These are phyloP conservation scores for Choreutis nemorana DNA, from an alignment of 2,888 invertebrate species.

Conservation along the genomic window DNA sequence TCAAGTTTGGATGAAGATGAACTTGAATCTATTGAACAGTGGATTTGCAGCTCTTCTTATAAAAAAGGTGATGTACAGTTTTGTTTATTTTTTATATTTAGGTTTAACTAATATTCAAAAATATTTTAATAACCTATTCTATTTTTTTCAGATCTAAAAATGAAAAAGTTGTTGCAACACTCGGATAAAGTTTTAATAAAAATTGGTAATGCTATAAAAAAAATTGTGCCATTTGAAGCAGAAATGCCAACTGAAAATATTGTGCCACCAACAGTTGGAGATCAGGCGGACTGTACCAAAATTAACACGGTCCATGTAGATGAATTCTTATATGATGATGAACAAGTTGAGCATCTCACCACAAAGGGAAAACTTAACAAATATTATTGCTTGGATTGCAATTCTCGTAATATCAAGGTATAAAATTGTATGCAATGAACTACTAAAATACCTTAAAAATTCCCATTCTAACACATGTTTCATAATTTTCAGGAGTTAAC, in stretches of 20 bases:
- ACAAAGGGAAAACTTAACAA: conserved; percentile 35
- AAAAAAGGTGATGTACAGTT: conserved; percentile 30
- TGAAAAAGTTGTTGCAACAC: conserved; percentile 23
- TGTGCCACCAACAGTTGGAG: conserved; percentile 40
- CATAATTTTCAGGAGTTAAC: conserved; percentile 47
- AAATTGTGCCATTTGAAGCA: conserved; percentile 41
- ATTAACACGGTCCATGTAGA: conserved; percentile 70
- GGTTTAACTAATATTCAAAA: background rate
- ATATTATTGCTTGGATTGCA: conserved; percentile 43
- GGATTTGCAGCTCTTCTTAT: conserved; percentile 41
- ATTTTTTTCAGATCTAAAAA: conserved; percentile 32
- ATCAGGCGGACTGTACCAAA: conserved; percentile 61
- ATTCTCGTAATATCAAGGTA: conserved; percentile 40
- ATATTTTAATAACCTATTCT: background rate
- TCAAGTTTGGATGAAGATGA: conserved; percentile 30
- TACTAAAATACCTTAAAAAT: background rate
- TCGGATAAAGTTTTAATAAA: conserved; percentile 31
- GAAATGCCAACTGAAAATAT: conserved; percentile 46
- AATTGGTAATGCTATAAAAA: conserved; percentile 38
- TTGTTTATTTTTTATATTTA: background rate
- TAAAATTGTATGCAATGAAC: background rate
- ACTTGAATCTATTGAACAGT: conserved; percentile 35
- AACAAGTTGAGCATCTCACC: conserved; percentile 57
- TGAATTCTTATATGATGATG: conserved; percentile 74
- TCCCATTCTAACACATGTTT: background rate